Evolutionary conservation across 1,140 invertebrate genomes (phyloP).

Genomic region (fruit fly (Drosophila melanogaster)): DNA sequence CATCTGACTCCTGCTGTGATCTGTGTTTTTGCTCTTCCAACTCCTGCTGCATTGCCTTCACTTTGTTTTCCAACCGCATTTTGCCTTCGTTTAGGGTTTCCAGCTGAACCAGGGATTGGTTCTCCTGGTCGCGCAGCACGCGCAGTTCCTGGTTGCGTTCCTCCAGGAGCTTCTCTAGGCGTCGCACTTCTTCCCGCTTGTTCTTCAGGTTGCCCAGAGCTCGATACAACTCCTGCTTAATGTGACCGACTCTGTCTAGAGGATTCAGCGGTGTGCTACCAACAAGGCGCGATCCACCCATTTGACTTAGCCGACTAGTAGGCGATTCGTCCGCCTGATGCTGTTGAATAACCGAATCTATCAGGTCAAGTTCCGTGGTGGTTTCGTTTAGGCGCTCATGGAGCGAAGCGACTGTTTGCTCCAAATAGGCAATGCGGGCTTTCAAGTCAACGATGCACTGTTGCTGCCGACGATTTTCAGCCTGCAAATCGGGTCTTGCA

Average conservation of each 20-base stretch:
- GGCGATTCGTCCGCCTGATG: constrained; percentile 65
- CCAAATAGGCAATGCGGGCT: constrained; percentile 63
- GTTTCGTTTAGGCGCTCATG: constrained; percentile 65
- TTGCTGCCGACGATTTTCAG: constrained; percentile 55
- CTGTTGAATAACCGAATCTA: constrained; percentile 78
- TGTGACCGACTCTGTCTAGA: constrained; percentile 61
- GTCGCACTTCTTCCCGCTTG: constrained; percentile 79
- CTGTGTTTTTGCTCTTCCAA: constrained; percentile 43
- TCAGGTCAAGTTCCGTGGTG: constrained; percentile 71
- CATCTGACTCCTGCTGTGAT: constrained; percentile 19
- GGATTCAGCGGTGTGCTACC: constrained; percentile 75
- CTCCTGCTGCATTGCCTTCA: constrained; percentile 67
- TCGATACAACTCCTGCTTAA: constrained; percentile 75
- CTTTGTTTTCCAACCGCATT: constrained; percentile 54
- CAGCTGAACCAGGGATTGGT: constrained; percentile 67
- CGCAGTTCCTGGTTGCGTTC: constrained; percentile 67
- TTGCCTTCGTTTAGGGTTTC: constrained; percentile 72
- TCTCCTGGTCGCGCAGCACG: constrained; percentile 65
- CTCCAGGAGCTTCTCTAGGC: constrained; percentile 62
- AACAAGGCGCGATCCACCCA: constrained; percentile 36
- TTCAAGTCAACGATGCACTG: constrained; percentile 62
- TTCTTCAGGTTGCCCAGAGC: constrained; percentile 65
- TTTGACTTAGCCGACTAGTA: constrained; percentile 45
- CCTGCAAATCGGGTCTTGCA: constrained; percentile 48
- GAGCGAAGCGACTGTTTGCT: constrained; percentile 65